Percentiles rank a stretch among this genome's conserved stretches.
Evolutionary conservation across 2,888 invertebrate species (phyloP).

Genomic region (Arctia plantaginis): DNA sequence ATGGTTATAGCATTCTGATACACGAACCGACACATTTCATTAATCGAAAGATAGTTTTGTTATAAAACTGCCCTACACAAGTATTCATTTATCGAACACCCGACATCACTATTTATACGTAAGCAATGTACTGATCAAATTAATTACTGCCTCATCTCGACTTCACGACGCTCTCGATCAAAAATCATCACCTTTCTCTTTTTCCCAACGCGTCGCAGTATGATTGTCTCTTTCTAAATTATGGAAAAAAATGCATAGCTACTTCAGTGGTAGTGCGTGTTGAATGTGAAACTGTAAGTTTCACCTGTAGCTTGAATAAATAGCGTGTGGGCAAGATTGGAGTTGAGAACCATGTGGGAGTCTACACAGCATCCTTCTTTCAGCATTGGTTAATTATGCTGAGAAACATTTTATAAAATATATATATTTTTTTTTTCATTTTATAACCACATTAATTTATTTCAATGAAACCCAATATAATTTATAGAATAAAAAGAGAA

Average conservation of each 20-base stretch:
- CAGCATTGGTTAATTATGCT: neutral
- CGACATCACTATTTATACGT: conserved; percentile 66
- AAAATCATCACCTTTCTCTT: conserved; percentile 65
- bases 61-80: neutral
- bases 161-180: conserved; percentile 69
- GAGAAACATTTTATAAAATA: neutral
- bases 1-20: neutral
- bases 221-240: conserved; percentile 53
- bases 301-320: conserved; percentile 79
- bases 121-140: conserved; percentile 82
- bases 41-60: neutral
- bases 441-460: neutral
- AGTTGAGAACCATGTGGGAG: conserved; percentile 33
- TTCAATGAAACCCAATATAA: neutral
- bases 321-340: conserved; percentile 55
- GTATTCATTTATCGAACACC: conserved; percentile 50
- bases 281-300: conserved; percentile 80
- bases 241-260: conserved; percentile 72
- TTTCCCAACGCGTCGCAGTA: conserved; percentile 44
- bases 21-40: neutral
- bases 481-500: neutral
- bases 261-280: conserved; percentile 78
- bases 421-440: neutral
- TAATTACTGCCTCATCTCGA: conserved; percentile 83
- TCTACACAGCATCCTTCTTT: neutral